A percentile compares a stretch with the other conserved stretches of the same genome.
phyloP scores from a whole-genome alignment of 2,113 vertebrate species.

The Pyxicephalus adspersus region DNA sequence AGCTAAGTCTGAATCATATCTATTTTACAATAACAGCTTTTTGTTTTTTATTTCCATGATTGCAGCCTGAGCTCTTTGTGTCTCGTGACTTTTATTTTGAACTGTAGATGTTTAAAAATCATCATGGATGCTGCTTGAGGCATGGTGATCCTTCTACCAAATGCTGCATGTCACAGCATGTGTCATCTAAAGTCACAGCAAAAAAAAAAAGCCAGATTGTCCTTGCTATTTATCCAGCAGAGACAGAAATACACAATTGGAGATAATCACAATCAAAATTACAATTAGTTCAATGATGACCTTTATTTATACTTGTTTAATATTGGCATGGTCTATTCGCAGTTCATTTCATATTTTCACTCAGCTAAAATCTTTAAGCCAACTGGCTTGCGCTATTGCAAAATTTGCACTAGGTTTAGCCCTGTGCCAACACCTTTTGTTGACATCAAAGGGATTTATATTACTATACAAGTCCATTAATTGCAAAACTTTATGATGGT shows the following conservation, averaged over 20 bases:
- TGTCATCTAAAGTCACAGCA: constrained; percentile 32
- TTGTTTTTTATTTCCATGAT: constrained; percentile 31
- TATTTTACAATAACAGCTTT: constrained; percentile 30
- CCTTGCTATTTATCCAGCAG: constrained; percentile 19
- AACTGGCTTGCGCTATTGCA: too few species aligned
- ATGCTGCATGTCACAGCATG: constrained; percentile 40
- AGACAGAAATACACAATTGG: background rate
- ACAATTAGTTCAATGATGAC: background rate
- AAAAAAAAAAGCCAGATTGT: constrained; percentile 23
- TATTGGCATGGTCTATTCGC: too few species aligned
- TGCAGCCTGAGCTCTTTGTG: constrained; percentile 21
- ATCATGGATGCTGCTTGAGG: constrained; percentile 37
- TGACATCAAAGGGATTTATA: too few species aligned
- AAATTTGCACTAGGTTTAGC: too few species aligned
- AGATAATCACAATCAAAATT: background rate
- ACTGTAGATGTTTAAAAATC: constrained; percentile 27
- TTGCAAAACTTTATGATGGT: too few species aligned
- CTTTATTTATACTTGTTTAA: background rate
- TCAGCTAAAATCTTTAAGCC: too few species aligned
- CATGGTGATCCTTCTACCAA: constrained; percentile 21
- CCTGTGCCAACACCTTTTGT: too few species aligned
- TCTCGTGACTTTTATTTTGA: constrained; percentile 31
- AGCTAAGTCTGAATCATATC: background rate
- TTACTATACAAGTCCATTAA: too few species aligned
- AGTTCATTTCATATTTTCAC: too few species aligned